Base-by-base conservation (phyloP, 2,888 invertebrate species). In the Lutraria lutraria region DNA sequence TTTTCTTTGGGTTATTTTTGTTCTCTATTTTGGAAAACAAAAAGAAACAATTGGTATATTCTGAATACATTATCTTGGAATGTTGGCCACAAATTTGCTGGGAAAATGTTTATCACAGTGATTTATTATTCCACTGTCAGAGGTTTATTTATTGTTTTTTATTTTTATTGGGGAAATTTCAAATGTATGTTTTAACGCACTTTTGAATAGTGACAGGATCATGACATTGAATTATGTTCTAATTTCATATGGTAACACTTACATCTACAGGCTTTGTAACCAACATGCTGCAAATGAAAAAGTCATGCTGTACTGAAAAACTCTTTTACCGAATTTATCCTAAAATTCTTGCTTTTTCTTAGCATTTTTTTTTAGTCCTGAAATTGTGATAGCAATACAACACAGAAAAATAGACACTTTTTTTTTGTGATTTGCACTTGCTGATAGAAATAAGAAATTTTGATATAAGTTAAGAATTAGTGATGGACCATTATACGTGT, bases 1-100 rank as follows among this genome's bases (percentile, higher is more conserved):
- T 76, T 76, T n/a, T 15, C 76, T 76, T 76, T 76, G 34, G 76
- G 76, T 76, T 76, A 34, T 76, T 76, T 76, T 76, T 76, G 76
- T 21, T 76, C 63, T 68, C 25, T 25, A 68, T n/a, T 60, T n/a
- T 72, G 25, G 6, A 29, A 25, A 31, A 12, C 12, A 19, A 76
- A 76, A 76, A 31, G 76, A 31, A 76, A 76, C 76, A 76, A 76
- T 76, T 76, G 31, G 63, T 13, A 31, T 34, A 19, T 76, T 76
- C 34, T 76, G 76, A 25, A 76, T 13, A 19, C 76, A 76, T 52
- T 81, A 81, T 53, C 81, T 52, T 19, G 54, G 12, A 81, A 81
- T 53, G 25, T 53, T 81, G 54, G 52, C 54, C 25, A 52, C 52
- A 52, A 4, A 19, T 53, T 54, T 81, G 81, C 53, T 53, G 81